Evolutionary conservation across 2,113 vertebrate genomes (phyloP).

Genomic region (Lagopus leucura): DNA sequence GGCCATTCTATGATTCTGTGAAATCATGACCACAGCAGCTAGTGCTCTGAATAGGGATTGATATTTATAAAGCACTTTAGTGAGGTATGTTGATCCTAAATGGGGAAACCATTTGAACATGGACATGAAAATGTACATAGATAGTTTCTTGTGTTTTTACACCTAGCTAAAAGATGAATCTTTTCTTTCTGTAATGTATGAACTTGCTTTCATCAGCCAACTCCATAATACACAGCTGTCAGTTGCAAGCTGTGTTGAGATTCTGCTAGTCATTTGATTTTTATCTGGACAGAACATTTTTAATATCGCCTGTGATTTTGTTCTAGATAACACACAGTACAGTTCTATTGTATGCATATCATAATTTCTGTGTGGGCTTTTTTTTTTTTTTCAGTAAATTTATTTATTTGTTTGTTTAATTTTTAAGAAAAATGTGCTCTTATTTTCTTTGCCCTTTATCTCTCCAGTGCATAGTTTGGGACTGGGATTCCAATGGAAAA

Average conservation of each 20-base stretch:
- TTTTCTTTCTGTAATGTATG: not conserved
- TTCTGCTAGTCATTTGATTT: not conserved
- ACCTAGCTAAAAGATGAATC: not conserved
- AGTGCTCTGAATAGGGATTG: not conserved
- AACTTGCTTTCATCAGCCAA: not conserved
- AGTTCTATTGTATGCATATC: not conserved
- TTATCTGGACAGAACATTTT: not conserved
- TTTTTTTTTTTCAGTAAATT: not conserved
- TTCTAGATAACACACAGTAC: not conserved
- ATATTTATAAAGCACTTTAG: not conserved
- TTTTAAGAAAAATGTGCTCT: not conserved
- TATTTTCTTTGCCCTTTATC: conserved; percentile 11
- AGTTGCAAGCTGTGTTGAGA: conserved; percentile 1
- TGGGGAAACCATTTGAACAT: not conserved
- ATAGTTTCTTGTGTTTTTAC: not conserved
- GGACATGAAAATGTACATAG: not conserved
- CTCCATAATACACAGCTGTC: not conserved
- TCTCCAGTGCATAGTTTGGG: conserved; percentile 95
- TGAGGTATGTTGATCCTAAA: not conserved
- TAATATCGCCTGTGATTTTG: not conserved
- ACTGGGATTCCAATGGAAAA: conserved; percentile 99
- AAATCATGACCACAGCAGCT: not conserved
- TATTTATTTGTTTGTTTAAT: not conserved
- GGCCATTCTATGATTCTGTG: no score
- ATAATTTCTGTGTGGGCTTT: not conserved